These are phyloP conservation scores for Chaetogeoica ovagalla DNA, from an alignment of 2,888 invertebrate genomes.

Conservation along the genomic window DNA sequence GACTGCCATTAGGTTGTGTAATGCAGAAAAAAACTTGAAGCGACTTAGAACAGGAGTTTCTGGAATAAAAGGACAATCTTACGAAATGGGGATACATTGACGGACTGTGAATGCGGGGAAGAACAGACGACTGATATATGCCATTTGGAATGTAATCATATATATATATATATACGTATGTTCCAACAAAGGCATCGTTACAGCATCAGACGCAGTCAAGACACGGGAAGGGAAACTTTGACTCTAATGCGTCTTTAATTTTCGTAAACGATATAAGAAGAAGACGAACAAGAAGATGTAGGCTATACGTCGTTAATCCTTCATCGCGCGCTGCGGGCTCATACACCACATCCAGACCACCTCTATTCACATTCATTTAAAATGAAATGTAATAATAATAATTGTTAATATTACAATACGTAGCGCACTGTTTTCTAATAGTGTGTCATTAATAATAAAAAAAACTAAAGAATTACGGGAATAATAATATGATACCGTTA, in stretches of 20 bases:
- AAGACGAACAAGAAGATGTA: not conserved
- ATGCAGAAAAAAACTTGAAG: not conserved
- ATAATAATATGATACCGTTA: no score
- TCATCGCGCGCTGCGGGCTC: no score
- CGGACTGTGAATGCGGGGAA: not conserved
- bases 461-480: no score
- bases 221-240: not conserved
- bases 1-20: not conserved
- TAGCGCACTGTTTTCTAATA: no score
- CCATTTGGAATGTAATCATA: not conserved
- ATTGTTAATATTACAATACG: no score
- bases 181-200: not conserved
- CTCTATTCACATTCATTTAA: no score
- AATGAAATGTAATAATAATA: no score
- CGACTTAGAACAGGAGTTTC: not conserved
- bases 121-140: not conserved
- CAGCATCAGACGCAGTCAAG: not conserved
- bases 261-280: not conserved
- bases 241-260: not conserved
- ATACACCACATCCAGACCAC: no score
- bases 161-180: no score
- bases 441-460: no score
- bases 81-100: no score
- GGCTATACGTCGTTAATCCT: no score
- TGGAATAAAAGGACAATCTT: not conserved